These are phyloP conservation scores for Misgurnus anguillicaudatus DNA, from an alignment of 2,113 vertebrate species.

Conservation along the genomic window DNA sequence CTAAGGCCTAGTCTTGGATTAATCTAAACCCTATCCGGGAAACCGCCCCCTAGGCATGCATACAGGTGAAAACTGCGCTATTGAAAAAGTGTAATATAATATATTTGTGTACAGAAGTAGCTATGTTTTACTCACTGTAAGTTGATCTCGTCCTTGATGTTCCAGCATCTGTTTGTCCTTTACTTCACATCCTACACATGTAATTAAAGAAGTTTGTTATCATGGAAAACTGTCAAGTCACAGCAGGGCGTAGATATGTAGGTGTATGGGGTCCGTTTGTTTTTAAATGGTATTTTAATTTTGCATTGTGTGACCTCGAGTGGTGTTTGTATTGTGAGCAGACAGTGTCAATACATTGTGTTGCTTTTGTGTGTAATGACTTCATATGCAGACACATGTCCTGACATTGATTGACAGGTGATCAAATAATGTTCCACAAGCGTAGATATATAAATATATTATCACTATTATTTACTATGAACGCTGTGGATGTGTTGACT, in stretches of 20 bases:
- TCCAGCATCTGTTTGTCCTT: conserved; percentile 14
- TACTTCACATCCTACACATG: neutral
- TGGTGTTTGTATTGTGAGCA: conserved; percentile 15
- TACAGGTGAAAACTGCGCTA: too few species aligned
- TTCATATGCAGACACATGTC: neutral
- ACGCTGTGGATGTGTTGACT: neutral
- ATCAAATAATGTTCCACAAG: neutral
- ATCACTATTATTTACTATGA: too few species aligned
- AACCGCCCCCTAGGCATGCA: too few species aligned
- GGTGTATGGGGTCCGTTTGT: neutral
- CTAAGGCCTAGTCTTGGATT: too few species aligned
- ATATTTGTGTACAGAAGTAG: too few species aligned
- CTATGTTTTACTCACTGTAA: neutral
- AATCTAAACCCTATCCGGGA: too few species aligned
- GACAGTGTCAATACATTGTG: neutral
- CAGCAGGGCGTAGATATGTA: neutral
- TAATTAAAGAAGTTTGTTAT: neutral
- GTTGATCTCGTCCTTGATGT: neutral
- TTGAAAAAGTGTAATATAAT: too few species aligned
- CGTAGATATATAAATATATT: neutral
- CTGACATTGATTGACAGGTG: neutral
- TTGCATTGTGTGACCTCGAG: neutral
- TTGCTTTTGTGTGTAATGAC: neutral
- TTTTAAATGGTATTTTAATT: neutral
- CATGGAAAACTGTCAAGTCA: neutral